These are phyloP conservation scores for Phymorhynchus buccinoides DNA, from an alignment of 1,140 invertebrate genomes.

Conservation along the genomic window DNA sequence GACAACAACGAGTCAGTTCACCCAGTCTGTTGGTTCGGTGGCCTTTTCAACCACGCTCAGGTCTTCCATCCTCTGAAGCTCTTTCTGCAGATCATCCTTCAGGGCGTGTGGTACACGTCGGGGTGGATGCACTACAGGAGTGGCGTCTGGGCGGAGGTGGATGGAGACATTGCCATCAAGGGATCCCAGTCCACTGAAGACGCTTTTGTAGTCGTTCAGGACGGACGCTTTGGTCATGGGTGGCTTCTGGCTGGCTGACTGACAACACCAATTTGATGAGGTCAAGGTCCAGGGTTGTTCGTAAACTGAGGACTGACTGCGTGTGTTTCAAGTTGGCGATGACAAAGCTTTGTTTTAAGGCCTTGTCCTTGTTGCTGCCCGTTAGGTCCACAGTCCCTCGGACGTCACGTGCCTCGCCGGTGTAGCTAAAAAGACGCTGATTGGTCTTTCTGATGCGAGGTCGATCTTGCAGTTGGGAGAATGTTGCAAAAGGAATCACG, in stretches of 20 bases:
- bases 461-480: constrained; percentile 45
- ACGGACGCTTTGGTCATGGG: constrained; percentile 32
- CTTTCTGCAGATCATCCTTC: constrained; percentile 46
- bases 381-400: neutral
- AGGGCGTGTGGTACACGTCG: constrained; percentile 41
- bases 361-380: neutral
- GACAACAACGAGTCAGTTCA: constrained; percentile 49
- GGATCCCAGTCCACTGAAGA: constrained; percentile 42
- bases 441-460: constrained; percentile 18
- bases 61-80: constrained; percentile 47
- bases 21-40: constrained; percentile 51
- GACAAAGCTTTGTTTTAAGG: neutral
- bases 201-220: constrained; percentile 41
- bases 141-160: constrained; percentile 36
- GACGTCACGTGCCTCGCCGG: neutral
- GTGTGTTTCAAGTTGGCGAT: neutral
- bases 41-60: constrained; percentile 48
- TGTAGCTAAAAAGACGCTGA: constrained; percentile 12
- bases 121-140: constrained; percentile 40
- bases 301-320: constrained; percentile 14
- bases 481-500: constrained; percentile 33
- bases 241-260: neutral
- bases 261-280: constrained; percentile 27
- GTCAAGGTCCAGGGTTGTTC: constrained; percentile 12
- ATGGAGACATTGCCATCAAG: constrained; percentile 43